Base-by-base conservation (phyloP, 2,888 invertebrate species). In the Platycheirus rosarum region DNA sequence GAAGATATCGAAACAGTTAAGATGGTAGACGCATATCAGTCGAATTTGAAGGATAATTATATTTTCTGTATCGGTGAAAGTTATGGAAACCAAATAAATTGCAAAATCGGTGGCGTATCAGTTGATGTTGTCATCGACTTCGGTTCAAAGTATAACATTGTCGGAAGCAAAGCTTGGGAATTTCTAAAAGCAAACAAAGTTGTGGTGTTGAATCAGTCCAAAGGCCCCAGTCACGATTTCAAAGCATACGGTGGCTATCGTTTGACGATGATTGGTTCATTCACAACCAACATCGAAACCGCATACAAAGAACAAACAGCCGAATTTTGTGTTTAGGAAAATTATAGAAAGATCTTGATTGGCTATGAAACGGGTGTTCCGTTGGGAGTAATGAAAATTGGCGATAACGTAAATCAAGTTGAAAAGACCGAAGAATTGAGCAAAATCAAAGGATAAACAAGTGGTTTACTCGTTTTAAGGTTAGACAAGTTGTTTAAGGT, bases 301-400 rank as follows among this genome's bases (percentile, higher is more conserved):
- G 18, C 9, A 18, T 18, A 44, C 44, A 44, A 44, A 18, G 18
- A 18, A 9, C 18, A 18, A 18, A 18, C 4, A 18, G 44, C 44
- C 4, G 44, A 44, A 18, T 44, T 44, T 44, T 44, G 18, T 18
- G 44, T 44, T 18, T 16, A 18, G 11, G 11, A 44, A 44, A 18
- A 44, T 44, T 44, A 44, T 44, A 18, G 44, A 18, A 44, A 44
- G 44, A 18, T 18, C 44, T 44, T 16, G 44, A 16, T 44, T 35
- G 35, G 35, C 11, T 35, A 11, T 11, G 9, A 35, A 35, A 35
- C 35, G 11, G 35, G 35, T 11, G 11, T 35, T 11, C 35, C 35
- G 35, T 35, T 35, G 11, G 35, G 35, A 35, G 9, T 35, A 35
- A 44, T 44, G 44, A 44, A 44, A 44, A 44, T 44, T 18, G 44